Conservation (phyloP, 2,888 invertebrate genomes). For the Drosophila histrio region DNA sequence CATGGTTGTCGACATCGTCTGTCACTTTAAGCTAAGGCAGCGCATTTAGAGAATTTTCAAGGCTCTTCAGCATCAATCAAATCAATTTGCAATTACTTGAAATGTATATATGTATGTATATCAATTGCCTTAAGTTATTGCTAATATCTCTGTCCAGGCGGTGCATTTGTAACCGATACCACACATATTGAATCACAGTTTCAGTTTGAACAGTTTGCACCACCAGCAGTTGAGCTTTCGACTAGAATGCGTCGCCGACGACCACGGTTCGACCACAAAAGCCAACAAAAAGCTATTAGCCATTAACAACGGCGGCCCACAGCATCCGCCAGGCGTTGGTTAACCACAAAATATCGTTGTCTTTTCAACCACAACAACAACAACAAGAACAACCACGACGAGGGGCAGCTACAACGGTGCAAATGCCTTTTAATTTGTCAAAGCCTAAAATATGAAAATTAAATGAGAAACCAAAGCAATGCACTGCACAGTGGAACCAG, state of each 20-base stretch:
- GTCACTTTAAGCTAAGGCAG: constrained; percentile 34
- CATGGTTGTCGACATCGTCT: constrained; percentile 9
- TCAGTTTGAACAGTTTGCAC: constrained; percentile 15
- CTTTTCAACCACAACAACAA: constrained; percentile 31
- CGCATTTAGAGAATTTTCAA: background rate
- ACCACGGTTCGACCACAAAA: constrained; percentile 61
- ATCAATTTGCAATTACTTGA: background rate
- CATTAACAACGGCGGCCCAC: constrained; percentile 78
- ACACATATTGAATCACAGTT: constrained; percentile 23
- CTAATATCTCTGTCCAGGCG: constrained; percentile 29
- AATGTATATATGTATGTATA: background rate
- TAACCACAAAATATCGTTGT: constrained; percentile 77
- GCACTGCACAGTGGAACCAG: constrained; percentile 60
- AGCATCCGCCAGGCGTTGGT: constrained; percentile 77
- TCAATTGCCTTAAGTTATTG: constrained; percentile 9
- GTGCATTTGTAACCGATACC: constrained; percentile 16
- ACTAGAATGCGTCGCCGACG: constrained; percentile 50
- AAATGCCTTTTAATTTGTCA: constrained; percentile 81
- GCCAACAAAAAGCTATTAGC: constrained; percentile 62
- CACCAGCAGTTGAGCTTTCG: constrained; percentile 2
- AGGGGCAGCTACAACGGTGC: constrained; percentile 71
- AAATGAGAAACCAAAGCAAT: constrained; percentile 76
- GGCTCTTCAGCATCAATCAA: background rate
- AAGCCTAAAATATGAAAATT: constrained; percentile 78
- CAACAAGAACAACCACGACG: constrained; percentile 12